Evolutionary conservation across 2,113 vertebrate species (phyloP), one percentile per base, ranked within the genome.

Genomic region (Leptocoma aspasia): DNA sequence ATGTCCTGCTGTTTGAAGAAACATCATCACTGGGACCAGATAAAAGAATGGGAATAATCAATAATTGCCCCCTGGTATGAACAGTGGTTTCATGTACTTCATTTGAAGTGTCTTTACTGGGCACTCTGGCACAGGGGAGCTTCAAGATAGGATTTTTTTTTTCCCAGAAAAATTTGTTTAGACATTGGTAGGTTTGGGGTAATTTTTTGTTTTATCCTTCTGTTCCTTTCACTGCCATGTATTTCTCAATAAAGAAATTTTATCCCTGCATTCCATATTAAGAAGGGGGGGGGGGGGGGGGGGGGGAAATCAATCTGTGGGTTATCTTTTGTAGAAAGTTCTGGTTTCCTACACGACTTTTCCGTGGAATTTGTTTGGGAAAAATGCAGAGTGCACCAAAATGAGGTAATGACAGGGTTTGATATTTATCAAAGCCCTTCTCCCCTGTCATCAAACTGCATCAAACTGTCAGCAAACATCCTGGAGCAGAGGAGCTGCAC

Each of bases 331-430:
- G 92, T 94, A 97, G 95, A 91, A 95, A 95, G 94, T 97, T 96
- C 82, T 94, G 87, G 91, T 98, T 96, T 97, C 97, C 93, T 90
- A 96, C 94, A 92, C 70, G 95, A 97, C 87, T 97, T 98, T 98
- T 97, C 97, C 78, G 72, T 97, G 96, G 96, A 94, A 96, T 97
- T 94, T 97, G 87, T 97, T 97, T 95, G 97, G 97, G 95, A 97
- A 98, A 94, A 97, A 97, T 94, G 95, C 84, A 79, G 95, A 95
- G 91, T 73, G 94, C 80, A 95, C 95, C 95, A 94, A 98, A 98
- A 98, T 97, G 96, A 96, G 97, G 96, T 97, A 98, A 98, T 98
- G 90, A 97, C 8, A 64, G 98, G 97, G 95, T 97, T 97, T 97
- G 94, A 69, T 94, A 93, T 98, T 98, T 97, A 97, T 97, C 96